Base-by-base conservation (phyloP, 2,797 vertebrate genomes). In the Falco columbarius region DNA sequence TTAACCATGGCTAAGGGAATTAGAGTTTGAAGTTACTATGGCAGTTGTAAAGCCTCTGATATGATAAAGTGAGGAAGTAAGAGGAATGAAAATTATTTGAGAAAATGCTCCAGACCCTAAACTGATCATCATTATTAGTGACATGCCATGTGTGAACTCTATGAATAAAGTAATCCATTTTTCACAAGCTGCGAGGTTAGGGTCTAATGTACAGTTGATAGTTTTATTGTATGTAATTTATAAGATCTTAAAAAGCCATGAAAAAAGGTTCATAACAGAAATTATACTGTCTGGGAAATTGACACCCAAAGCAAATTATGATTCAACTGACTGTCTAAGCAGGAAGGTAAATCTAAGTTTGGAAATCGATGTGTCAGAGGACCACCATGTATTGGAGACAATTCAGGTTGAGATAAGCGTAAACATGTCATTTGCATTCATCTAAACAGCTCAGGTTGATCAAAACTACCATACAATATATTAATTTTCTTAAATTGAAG, bases 1-100 rank as follows among this genome's bases (percentile, higher is more conserved):
- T 91, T 95, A 96, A 93, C 72, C 61, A 32, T 8, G 27, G 79
- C 46, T 83, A 79, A 88, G 89, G 87, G 87, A 88, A 94, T 96
- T 91, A 68, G 61, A 86, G 58, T 21, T 71, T 38, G 54, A 95
- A 77, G 65, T 86, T 94, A 42, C 89, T 71, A 32, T 74, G 71
- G 93, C 74, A 73, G 75, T 59, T 86, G 34, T 61, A 70, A 93
- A 87, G 44, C 65, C 59, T 87, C 77, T 82, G 55, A 75, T 76
- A 40, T 44, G 34, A 62, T 70, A 27, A 79, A 89, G 27, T 5
- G 9, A 55, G 38, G 14, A 89, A 80, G 30, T 23, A 84, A 85
- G 56, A 84, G 27, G 32, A 95, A 79, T 36, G 3, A 72, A 81
- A 90, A 52, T 73, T 52, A 68, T 58, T 86, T 70, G 47, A 84